Base-by-base conservation (phyloP, 1,140 invertebrate species). In the Temnothorax curvispinosus region DNA sequence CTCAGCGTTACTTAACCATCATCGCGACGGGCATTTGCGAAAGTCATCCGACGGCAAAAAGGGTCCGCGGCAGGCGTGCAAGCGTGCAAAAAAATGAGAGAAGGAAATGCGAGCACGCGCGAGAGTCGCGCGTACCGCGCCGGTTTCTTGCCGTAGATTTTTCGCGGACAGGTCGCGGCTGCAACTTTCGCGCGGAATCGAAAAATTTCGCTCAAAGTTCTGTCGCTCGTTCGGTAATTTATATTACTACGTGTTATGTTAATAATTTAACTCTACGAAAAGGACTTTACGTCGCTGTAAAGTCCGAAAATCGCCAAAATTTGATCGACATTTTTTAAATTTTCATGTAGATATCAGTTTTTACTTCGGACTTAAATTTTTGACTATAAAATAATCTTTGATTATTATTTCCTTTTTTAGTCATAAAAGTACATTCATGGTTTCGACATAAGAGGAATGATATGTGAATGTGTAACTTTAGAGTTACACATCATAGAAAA, bases 21-120 rank as follows among this genome's bases (percentile, higher is more conserved):
- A 54, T 75, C 52, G 72, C 35, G 38, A 41, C 38, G 8, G 56
- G 8, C 58, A 60, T 76, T 15, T 41, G 38, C 38, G 38, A 80
- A 52, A 80, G n/a, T 54, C 18, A 65, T 15, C 54, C 38, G 27
- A 15, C 62, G 35, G 56, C 47, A 81, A 81, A 81, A 81, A 81
- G 50, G 60, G 60, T 41, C n/a, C 56, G 27, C 41, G 9, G 71
- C 50, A 41, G 9, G 32, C 64, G n/a, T 47, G 77, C 38, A n/a
- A 50, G 9, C 8, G 41, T 8, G 27, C 2, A 47, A 21, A 44
- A 69, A 69, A 50, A 41, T 41, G 38, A 50, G 47, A 50, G 9
- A 67, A 32, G 35, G 27, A 64, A 77, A 77, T 18, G 38, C 54
- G 21, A 77, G 56, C 74, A 60, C 38, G 56, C 74, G 41, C 38